Base-by-base conservation (phyloP, 2,797 vertebrate genomes). In the Apodemus agrarius region DNA sequence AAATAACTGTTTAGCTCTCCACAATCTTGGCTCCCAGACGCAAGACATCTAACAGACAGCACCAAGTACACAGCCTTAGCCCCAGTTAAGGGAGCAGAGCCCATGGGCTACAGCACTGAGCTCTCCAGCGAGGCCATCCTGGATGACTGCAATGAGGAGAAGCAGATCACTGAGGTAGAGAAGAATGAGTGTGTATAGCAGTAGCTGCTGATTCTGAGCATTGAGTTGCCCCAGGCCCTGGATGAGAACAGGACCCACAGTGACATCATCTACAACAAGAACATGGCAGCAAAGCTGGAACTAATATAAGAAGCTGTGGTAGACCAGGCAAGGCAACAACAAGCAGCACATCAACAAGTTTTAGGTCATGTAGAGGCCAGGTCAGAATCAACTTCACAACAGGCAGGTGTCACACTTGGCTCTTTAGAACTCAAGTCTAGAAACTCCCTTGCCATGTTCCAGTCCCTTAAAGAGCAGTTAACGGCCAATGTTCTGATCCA, bases 261-360 rank as follows among this genome's bases (percentile, higher is more conserved):
- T 0, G 99, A 99, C 85, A 92, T 99, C 54, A 99, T 99, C 90
- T 99, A 99, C 98, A 99, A 99, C 98, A 99, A 99, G 98, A 99
- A 99, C 76, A 98, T 99, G 97, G 97, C 98, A 98, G 52, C 98
- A 98, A 65, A 99, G 99, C 84, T 99, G 99, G 46, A 99, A 99
- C 99, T 99, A 99, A 98, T 99, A 99, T 99, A 99, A 99, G 98
- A 99, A 99, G 0, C 98, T 99, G 98, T 98, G 99, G 96, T 99
- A 99, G 98, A 99, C 99, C 98, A 98, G 99, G 9, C 99, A 99
- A 98, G 99, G 99, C 97, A 99, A 99, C 99, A 99, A 99, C 97
- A 99, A 99, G 99, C 99, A 99, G 99, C 99, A 99, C 96, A 99
- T 99, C 5, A 99, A 99, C 13, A 99, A 99, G 98, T 99, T 99